Base-by-base conservation (phyloP, 2,797 vertebrate genomes). In the Bryconaethiops microstoma region DNA sequence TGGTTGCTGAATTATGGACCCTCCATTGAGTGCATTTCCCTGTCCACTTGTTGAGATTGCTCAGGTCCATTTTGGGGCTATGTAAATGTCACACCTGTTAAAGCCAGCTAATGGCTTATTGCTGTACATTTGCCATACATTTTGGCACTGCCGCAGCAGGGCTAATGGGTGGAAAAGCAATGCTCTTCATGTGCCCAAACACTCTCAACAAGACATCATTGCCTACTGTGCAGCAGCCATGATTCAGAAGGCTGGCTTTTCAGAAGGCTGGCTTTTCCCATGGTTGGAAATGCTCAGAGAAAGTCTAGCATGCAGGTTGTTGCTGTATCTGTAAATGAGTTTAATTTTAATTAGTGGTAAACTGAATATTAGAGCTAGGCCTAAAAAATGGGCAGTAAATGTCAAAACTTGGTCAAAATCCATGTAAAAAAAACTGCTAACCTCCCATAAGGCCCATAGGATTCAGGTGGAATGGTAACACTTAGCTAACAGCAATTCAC, bases 21-120 rank as follows among this genome's bases (percentile, higher is more conserved):
- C 68, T 42, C 57, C 77, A 52, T 57, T 82, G 68, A 89, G 86
- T 79, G 83, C 79, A 86, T 89, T 88, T 77, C 67, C 67, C 84
- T 82, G 76, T 91, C 75, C 65, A 84, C 65, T 83, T 83, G 23
- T 50, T 54, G 3, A 80, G 76, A 69, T 81, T 42, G 50, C 40
- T 39, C 59, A 48, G 52, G 85, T 74, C 85, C 81, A 81, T 65
- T 87, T 84, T 81, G 60, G 75, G 21, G 40, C 74, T 52, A 74
- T 86, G 83, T 82, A 87, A 75, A 76, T 78, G 79, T 76, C 63
- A 72, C 78, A 78, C 78, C 63, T 84, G 83, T 87, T 76, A 86
- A 71, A 80, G 21, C 55, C 48, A 73, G 70, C 57, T 89, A 88
- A 90, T 87, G 81, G 81, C 50, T 71, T 23, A 69, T 76, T 85